Evolutionary conservation across 2,113 vertebrate genomes (phyloP), one percentile per base, ranked within the genome.

Genomic region (Indicator maculatus): DNA sequence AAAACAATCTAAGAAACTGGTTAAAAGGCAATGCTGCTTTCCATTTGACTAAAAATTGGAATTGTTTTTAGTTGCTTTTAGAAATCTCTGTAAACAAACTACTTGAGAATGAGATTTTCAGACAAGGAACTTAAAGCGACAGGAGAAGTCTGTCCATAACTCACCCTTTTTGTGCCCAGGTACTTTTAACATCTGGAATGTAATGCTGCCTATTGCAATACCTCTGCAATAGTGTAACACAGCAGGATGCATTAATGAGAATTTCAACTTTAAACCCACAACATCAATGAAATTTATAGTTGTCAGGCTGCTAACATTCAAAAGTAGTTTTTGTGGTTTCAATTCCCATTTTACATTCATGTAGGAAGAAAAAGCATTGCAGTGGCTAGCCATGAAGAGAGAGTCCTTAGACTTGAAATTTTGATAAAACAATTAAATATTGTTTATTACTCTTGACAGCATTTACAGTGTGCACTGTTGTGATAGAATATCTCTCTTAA

Each of bases 181-280:
- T 95, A 95, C 91, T 93, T 44, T 94, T 16, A 94, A 93, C 93
- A 95, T 97, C 96, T 97, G 96, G 95, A 96, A 90, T 64, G 75
- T 81, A 47, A 88, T 89, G 86, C 86, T 96, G 95, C 87, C 94
- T 90, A 76, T 89, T 95, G 79, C 52, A 91, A 94, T 94, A 93
- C 85, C 83, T 94, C 64, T 92, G 93, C 89, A 90, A 95, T 96
- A 73, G 89, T 77, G 80, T 89, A 96, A 95, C 96, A 45, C 96
- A 96, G 96, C 96, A 92, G 96, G 96, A 93, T 92, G 53, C 92
- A 86, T 96, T 96, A 90, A 96, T 95, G 94, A 92, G 96, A 94
- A 83, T 90, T 95, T 96, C 93, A 93, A 84, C 59, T 78, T 64
- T 90, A 95, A 97, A 88, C 86, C 94, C 93, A 92, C 91, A 89